phyloP scores from a whole-genome alignment of 2,113 vertebrate species.

The Cichladusa arquata region DNA sequence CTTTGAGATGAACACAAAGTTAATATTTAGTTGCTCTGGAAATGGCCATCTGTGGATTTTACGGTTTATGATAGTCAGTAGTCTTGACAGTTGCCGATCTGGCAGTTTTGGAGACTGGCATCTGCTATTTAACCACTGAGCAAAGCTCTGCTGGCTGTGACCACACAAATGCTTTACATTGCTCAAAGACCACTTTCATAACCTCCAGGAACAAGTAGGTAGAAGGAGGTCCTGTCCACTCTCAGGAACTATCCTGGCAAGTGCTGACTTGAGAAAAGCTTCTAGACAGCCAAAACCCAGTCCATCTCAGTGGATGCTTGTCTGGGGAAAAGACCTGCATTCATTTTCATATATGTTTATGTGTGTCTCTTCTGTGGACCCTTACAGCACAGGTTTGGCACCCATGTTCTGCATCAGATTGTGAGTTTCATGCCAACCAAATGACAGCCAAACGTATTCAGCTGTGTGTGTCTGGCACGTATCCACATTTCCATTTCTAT shows the following conservation, averaged over 20 bases:
- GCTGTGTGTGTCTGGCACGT: not conserved
- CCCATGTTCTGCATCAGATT: not conserved
- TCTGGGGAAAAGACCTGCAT: not conserved
- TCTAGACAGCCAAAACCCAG: not conserved
- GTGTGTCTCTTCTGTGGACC: not conserved
- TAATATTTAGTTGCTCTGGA: not conserved
- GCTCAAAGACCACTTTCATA: not conserved
- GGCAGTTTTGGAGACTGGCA: slow-evolving; percentile 16
- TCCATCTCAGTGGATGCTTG: not conserved
- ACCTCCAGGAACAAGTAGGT: not conserved
- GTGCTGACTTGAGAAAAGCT: not conserved
- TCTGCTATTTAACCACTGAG: slow-evolving; percentile 20
- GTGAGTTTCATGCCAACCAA: not conserved
- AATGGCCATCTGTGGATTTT: slow-evolving; percentile 34
- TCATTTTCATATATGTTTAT: not conserved
- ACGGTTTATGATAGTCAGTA: not conserved
- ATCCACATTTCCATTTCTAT: not conserved
- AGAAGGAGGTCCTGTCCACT: not conserved
- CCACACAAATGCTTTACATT: not conserved
- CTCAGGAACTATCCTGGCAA: not conserved
- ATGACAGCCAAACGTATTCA: not conserved
- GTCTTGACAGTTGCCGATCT: slow-evolving; percentile 6
- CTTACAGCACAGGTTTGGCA: not conserved
- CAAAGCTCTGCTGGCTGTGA: not conserved
- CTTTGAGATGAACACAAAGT: not conserved